phyloP scores from a whole-genome alignment of 2,888 invertebrate species.

The Machimus rusticus region DNA sequence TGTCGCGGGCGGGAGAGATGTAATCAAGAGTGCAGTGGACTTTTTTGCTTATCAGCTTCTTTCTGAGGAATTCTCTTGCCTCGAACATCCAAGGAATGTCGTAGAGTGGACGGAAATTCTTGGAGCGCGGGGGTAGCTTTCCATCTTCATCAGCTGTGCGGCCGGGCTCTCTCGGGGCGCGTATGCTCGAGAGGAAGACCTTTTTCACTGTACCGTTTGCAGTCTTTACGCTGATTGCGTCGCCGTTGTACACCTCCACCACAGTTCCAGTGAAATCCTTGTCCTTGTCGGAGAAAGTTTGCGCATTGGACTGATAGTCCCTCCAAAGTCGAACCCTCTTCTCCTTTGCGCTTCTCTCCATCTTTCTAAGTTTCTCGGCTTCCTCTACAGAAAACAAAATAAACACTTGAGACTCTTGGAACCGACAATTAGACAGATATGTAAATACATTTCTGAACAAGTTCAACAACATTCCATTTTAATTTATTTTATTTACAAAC shows the following conservation, averaged over 20 bases:
- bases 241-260: constrained; percentile 92
- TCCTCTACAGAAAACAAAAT: background rate
- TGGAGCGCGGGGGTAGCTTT: constrained; percentile 72
- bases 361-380: constrained; percentile 81
- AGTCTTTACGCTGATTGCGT: constrained; percentile 87
- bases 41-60: constrained; percentile 94
- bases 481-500: too few relatives aligned
- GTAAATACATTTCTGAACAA: too few relatives aligned
- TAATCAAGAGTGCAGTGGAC: constrained; percentile 94
- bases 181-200: constrained; percentile 93
- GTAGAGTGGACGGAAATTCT: constrained; percentile 88
- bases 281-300: constrained; percentile 77
- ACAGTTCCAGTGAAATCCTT: constrained; percentile 84
- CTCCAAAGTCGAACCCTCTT: constrained; percentile 89
- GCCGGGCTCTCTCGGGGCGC: constrained; percentile 83
- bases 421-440: background rate
- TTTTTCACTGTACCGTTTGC: constrained; percentile 83
- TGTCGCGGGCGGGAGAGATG: constrained; percentile 92
- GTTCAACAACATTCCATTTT: too few relatives aligned
- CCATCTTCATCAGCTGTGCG: constrained; percentile 72
- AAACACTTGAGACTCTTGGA: background rate
- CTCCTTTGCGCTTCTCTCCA: constrained; percentile 89
- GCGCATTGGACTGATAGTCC: constrained; percentile 81
- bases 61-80: constrained; percentile 94
- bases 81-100: constrained; percentile 99